Percentiles rank a stretch among this genome's conserved stretches.
These are phyloP conservation scores for zebrafish (Danio rerio) DNA, from an alignment of 2,113 vertebrate species.

Conservation along the genomic window DNA sequence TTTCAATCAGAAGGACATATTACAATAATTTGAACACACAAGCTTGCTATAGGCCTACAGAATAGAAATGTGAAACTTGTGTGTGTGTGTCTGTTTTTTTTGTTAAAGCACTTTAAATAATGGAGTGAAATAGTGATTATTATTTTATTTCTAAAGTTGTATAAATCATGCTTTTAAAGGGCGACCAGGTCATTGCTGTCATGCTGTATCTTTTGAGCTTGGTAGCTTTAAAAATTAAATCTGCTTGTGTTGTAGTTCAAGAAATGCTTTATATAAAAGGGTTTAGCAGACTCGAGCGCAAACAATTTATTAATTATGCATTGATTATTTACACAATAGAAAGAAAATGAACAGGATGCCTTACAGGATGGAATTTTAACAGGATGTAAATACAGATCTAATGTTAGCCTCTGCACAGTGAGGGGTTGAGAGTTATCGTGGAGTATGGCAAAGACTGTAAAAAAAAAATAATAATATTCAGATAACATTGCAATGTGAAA, in stretches of 20 bases:
- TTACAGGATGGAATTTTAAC: conserved; percentile 5
- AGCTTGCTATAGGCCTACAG: not conserved
- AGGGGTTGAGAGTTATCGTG: not conserved
- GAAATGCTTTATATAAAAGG: not conserved
- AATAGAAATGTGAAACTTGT: not conserved
- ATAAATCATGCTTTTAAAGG: not conserved
- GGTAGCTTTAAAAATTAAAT: not conserved
- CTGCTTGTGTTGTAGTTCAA: not conserved
- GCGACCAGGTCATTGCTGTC: not conserved
- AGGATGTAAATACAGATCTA: conserved; percentile 15
- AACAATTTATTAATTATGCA: conserved; percentile 1
- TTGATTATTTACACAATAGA: conserved; percentile 11
- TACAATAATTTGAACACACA: not conserved
- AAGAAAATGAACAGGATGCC: conserved; percentile 3
- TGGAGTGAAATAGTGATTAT: not conserved
- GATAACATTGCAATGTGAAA: not conserved
- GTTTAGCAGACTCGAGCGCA: not conserved
- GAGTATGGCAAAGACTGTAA: not conserved
- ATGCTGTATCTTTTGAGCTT: not conserved
- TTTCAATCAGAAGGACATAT: too few relatives aligned
- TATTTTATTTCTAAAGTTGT: not conserved
- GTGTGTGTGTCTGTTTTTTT: too few relatives aligned
- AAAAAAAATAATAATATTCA: not conserved
- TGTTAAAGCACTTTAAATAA: not conserved
- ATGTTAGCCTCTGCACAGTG: not conserved